Percentiles rank a stretch among this genome's conserved stretches.
These are phyloP conservation scores for Xyrauchen texanus DNA, from an alignment of 2,113 vertebrate genomes.

Conservation along the genomic window DNA sequence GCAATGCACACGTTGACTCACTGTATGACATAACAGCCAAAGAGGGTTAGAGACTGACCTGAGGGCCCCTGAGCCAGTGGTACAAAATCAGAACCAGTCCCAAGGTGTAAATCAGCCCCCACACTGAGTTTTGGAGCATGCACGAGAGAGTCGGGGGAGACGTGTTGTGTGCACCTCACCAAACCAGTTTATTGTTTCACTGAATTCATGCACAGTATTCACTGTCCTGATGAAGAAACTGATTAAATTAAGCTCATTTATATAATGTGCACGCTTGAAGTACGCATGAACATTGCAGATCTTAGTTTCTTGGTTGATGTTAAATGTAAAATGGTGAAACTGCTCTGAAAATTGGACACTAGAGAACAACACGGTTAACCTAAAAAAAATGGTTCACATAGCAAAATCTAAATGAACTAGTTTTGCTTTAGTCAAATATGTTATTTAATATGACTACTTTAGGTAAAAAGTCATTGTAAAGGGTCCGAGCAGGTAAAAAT, in stretches of 20 bases:
- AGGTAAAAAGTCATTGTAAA: too few relatives aligned
- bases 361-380: too few relatives aligned
- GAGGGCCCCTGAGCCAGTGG: constrained; percentile 23
- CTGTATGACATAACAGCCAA: not conserved
- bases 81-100: not conserved
- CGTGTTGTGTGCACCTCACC: not conserved
- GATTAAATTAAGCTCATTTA: not conserved
- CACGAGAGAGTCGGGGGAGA: not conserved
- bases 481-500: too few relatives aligned
- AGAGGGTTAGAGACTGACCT: constrained; percentile 29
- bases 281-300: too few relatives aligned
- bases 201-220: not conserved
- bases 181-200: not conserved
- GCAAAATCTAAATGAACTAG: too few relatives aligned
- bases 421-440: too few relatives aligned
- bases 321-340: too few relatives aligned
- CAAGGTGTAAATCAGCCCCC: constrained; percentile 28
- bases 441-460: too few relatives aligned
- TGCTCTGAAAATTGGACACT: too few relatives aligned
- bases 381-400: too few relatives aligned
- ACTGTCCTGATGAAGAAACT: not conserved
- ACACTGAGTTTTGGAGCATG: constrained; percentile 12
- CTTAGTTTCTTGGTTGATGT: too few relatives aligned
- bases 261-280: not conserved
- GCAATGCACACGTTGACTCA: too few relatives aligned